Evolutionary conservation across 2,797 vertebrate species (phyloP).

Genomic region (Iguana delicatissima): DNA sequence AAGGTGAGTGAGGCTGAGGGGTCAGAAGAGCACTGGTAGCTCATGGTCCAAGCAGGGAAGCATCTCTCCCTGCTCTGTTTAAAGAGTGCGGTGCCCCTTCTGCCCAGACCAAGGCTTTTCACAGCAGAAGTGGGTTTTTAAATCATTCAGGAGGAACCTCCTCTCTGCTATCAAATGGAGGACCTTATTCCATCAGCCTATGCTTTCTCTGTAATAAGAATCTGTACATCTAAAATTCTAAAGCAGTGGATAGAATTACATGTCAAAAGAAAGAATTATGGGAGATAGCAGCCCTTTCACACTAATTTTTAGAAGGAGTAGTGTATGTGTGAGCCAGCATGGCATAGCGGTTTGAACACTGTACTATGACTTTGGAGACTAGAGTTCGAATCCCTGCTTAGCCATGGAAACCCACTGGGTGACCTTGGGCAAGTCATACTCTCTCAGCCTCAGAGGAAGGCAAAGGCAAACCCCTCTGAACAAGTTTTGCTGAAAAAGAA

Average conservation of each 20-base stretch:
- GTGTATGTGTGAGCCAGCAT: background rate
- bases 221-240: background rate
- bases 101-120: background rate
- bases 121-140: background rate
- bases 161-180: background rate
- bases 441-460: too few species aligned
- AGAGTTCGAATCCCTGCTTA: too few species aligned
- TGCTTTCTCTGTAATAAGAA: background rate
- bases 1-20: conserved; percentile 82
- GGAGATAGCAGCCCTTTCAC: background rate
- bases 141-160: background rate
- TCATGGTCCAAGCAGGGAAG: too few species aligned
- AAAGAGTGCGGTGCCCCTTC: too few species aligned
- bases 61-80: too few species aligned
- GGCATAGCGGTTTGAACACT: too few species aligned
- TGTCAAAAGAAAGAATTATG: background rate
- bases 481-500: too few species aligned
- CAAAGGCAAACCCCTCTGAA: too few species aligned
- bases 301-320: background rate
- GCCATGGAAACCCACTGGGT: too few species aligned
- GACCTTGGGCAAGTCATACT: too few species aligned
- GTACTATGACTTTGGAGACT: too few species aligned
- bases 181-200: background rate
- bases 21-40: background rate
- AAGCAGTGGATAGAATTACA: background rate